Conservation (phyloP, 2,113 vertebrate species). For the Oenanthe oenanthe region DNA sequence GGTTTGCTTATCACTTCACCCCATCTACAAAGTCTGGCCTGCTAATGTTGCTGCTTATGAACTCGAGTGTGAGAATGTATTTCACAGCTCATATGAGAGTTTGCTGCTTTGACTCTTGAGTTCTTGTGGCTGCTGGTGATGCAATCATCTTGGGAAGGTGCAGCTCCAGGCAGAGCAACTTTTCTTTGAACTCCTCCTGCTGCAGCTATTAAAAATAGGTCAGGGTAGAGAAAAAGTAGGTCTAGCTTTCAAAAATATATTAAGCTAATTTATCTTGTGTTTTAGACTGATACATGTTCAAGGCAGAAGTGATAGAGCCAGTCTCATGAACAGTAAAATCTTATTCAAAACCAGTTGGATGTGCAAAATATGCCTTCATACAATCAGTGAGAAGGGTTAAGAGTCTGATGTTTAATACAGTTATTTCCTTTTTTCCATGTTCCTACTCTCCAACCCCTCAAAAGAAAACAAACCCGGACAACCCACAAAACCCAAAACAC, state of each 20-base stretch:
- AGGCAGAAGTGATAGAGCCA: background rate
- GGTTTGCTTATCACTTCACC: conserved; percentile 17
- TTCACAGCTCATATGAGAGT: conserved; percentile 13
- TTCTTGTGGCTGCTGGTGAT: conserved; percentile 54
- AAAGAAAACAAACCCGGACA: background rate
- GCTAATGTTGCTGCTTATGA: background rate
- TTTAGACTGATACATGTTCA: background rate
- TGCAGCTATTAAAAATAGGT: conserved; percentile 55
- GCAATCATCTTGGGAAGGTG: conserved; percentile 43
- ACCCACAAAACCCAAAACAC: background rate
- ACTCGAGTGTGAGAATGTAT: conserved; percentile 32
- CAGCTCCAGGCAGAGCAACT: conserved; percentile 48
- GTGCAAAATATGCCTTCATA: background rate
- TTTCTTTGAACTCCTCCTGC: conserved; percentile 53
- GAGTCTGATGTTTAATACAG: background rate
- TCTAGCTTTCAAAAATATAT: conserved; percentile 15
- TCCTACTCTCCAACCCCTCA: rapidly evolving
- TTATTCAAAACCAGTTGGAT: background rate
- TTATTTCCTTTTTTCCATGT: background rate
- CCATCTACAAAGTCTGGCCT: background rate
- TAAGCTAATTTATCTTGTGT: background rate
- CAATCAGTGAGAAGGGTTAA: background rate
- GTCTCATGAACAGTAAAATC: background rate
- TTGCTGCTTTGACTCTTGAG: background rate
- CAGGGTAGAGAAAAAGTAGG: conserved; percentile 7